These are phyloP conservation scores for Andricus grossulariae DNA, from an alignment of 1,140 invertebrate genomes.

Conservation along the genomic window DNA sequence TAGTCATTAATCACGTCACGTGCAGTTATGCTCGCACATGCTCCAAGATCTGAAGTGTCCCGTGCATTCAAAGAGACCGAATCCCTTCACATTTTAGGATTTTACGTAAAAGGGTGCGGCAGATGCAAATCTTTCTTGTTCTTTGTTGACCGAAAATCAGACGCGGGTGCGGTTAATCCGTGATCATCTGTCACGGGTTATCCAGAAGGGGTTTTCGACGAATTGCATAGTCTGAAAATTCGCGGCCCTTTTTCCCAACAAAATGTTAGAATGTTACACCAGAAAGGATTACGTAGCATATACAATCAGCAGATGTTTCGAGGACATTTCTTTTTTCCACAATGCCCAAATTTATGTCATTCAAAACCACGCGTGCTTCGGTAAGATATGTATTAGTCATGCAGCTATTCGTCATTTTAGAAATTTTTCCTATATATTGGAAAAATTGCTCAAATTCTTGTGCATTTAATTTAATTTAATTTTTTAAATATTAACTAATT, in stretches of 20 bases:
- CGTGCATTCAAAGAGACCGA: not conserved
- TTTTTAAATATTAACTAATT: not conserved
- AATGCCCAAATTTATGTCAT: not conserved
- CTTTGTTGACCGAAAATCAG: slow-evolving; percentile 44
- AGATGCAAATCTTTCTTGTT: slow-evolving; percentile 57
- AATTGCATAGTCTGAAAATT: slow-evolving; percentile 44
- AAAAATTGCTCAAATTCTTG: too few relatives aligned
- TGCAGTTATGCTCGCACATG: not conserved
- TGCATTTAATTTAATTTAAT: too few relatives aligned
- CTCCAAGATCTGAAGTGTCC: not conserved
- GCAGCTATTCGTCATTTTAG: too few relatives aligned
- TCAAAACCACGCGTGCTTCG: too few relatives aligned
- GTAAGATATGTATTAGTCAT: too few relatives aligned
- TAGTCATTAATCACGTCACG: slow-evolving; percentile 9
- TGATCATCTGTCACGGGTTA: slow-evolving; percentile 49
- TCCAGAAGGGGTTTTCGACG: slow-evolving; percentile 37
- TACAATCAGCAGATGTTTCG: slow-evolving; percentile 48
- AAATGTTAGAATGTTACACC: slow-evolving; percentile 41
- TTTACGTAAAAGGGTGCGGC: slow-evolving; percentile 58
- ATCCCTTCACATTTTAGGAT: slow-evolving; percentile 38
- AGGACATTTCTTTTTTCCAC: not conserved
- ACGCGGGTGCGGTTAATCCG: slow-evolving; percentile 52
- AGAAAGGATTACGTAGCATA: slow-evolving; percentile 44
- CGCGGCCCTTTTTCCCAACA: slow-evolving; percentile 45
- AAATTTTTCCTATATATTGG: too few relatives aligned